Evolutionary conservation across 2,113 vertebrate genomes (phyloP).

Genomic region (Melozone crissalis): DNA sequence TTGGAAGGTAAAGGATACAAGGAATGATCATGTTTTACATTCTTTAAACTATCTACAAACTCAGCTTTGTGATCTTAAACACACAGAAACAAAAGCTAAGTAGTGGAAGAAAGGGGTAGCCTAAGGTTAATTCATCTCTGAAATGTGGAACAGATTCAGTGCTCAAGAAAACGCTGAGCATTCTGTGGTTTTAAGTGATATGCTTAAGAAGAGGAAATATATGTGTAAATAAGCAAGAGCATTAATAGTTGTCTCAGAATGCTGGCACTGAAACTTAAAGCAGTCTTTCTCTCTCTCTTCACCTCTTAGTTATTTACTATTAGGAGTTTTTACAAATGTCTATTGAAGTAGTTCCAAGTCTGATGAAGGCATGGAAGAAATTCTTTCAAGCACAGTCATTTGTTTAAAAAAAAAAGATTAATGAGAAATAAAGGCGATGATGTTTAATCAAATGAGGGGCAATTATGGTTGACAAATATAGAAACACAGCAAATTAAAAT

Average conservation of each 20-base stretch:
- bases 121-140: constrained; percentile 26
- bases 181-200: neutral
- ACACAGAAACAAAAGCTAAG: neutral
- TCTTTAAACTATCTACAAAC: neutral
- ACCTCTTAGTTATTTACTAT: constrained; percentile 46
- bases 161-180: constrained; percentile 1
- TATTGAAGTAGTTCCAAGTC: constrained; percentile 52
- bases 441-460: neutral
- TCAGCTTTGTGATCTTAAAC: neutral
- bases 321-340: constrained; percentile 24
- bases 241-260: constrained; percentile 24
- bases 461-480: neutral
- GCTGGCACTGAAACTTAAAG: constrained; percentile 32
- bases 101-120: neutral
- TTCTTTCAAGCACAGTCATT: neutral
- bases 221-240: constrained; percentile 3
- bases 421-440: neutral
- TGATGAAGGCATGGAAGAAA: neutral
- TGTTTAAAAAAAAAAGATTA: neutral
- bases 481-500: neutral
- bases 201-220: neutral
- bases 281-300: neutral
- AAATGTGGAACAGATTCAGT: neutral
- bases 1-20: neutral
- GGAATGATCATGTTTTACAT: neutral